A percentile compares a stretch with the other conserved stretches of the same genome.
These are phyloP conservation scores for Palythoa heliodiscus DNA, from an alignment of 92 coral and sea anemone genomes.

Conservation along the genomic window DNA sequence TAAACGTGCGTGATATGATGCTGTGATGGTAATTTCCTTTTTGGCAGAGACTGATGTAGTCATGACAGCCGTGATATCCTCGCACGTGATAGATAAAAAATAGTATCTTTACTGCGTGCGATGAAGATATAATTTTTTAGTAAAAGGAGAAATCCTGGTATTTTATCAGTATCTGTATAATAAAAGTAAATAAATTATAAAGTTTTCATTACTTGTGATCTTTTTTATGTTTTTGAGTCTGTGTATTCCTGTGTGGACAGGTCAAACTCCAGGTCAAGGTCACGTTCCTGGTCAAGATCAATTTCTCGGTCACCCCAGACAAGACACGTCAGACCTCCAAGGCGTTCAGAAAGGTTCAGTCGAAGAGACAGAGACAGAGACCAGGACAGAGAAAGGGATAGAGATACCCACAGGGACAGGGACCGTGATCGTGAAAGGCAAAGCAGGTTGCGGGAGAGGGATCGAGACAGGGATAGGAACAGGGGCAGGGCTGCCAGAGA, in stretches of 20 bases:
- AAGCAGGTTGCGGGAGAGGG: slow-evolving; percentile 58
- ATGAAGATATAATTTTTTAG: too few species aligned
- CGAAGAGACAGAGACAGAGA: slow-evolving; percentile 65
- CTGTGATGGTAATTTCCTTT: too few species aligned
- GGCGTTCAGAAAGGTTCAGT: slow-evolving; percentile 50
- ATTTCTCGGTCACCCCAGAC: slow-evolving; percentile 69
- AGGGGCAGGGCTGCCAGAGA: slow-evolving; percentile 53
- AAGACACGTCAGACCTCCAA: slow-evolving; percentile 51
- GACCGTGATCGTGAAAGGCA: slow-evolving; percentile 69
- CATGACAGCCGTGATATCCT: too few species aligned
- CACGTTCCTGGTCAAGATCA: slow-evolving; percentile 85
- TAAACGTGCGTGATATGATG: too few species aligned
- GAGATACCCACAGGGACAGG: slow-evolving; percentile 63
- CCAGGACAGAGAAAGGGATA: slow-evolving; percentile 70
- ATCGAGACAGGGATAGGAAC: slow-evolving; percentile 70
- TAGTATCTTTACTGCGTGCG: too few species aligned
- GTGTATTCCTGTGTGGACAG: slow-evolving; percentile 15
- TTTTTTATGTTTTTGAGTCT: not conserved
- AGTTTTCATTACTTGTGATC: not conserved
- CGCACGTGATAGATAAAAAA: too few species aligned
- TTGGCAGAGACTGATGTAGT: too few species aligned
- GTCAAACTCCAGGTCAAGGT: slow-evolving; percentile 76
- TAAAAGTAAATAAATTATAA: too few species aligned
- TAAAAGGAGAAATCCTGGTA: too few species aligned
- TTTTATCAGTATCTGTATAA: too few species aligned